Percentiles rank a stretch among this genome's conserved stretches.
phyloP scores from a whole-genome alignment of 2,797 vertebrate genomes.

The Acipenser ruthenus region DNA sequence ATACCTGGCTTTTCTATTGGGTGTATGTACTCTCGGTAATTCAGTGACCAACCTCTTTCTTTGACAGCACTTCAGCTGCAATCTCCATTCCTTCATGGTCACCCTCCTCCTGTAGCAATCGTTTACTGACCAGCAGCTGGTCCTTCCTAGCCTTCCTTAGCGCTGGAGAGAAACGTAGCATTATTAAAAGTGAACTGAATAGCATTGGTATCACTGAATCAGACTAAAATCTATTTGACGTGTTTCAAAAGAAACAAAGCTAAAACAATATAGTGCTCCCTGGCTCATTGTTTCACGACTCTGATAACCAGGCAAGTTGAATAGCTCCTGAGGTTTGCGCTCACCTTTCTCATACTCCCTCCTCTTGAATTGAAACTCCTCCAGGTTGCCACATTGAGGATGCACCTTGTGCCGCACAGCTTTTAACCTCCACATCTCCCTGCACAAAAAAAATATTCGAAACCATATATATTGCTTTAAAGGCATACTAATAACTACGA shows the following conservation, averaged over 20 bases:
- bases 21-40: too few species aligned
- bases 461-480: too few species aligned
- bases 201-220: too few species aligned
- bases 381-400: slow-evolving; percentile 25
- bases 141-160: slow-evolving; percentile 80
- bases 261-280: too few species aligned
- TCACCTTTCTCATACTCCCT: slow-evolving; percentile 57
- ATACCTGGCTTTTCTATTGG: too few species aligned
- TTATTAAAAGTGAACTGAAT: too few species aligned
- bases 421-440: slow-evolving; percentile 58
- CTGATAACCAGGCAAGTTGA: too few species aligned
- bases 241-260: too few species aligned
- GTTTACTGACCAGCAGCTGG: slow-evolving; percentile 81
- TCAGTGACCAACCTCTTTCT: slow-evolving; percentile 57
- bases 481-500: too few species aligned
- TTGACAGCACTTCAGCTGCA: slow-evolving; percentile 31
- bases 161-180: slow-evolving; percentile 39
- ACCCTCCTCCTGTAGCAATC: slow-evolving; percentile 46
- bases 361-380: slow-evolving; percentile 48
- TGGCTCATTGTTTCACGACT: too few species aligned
- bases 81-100: slow-evolving; percentile 41
- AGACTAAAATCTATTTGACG: too few species aligned
- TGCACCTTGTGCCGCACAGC: slow-evolving; percentile 48
- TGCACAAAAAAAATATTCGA: neutral
- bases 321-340: neutral